Evolutionary conservation across 1,140 invertebrate genomes (phyloP), one percentile per base, ranked within the genome.

Genomic region (Chironomus tepperi): DNA sequence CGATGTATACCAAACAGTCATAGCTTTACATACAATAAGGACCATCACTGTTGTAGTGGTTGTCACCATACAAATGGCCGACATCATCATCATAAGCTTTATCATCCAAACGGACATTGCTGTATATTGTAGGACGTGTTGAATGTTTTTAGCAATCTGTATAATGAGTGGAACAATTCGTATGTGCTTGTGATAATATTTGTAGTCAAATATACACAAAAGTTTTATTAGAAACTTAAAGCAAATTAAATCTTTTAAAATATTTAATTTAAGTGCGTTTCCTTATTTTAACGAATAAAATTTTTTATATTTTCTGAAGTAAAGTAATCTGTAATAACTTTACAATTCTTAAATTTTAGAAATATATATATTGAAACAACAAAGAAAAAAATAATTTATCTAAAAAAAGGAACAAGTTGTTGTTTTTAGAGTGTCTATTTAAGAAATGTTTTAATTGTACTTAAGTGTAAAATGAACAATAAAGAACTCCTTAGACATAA

Each of bases 1-100:
- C 34, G 34, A 8, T 43, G 18, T 74, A 73, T 82, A 42, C 77
- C 75, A 70, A 80, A 78, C 47, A 82, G 81, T 73, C 81, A 82
- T 73, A 82, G 81, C 77, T 82, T 82, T 75, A 79, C 78, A 74
- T 80, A 81, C 73, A 72, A 74, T 3, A 79, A 78, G 24, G 77
- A 77, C 16, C 81, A 82, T 76, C 81, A 81, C 73, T 82, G 81
- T 76, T 82, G 81, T 77, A 77, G 78, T 9, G 81, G 80, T 7
- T 80, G 80, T 73, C 77, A 79, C 24, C 65, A 43, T 1, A 79
- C 80, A 73, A 80, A 82, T 76, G 65, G 65, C 18, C 3, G 65
- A 18, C 65, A 70, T 70, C 65, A 70, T 70, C 65, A 70, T 70
- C 65, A 70, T 70, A 16, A 18, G 18, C 9, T 70, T 18, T 16